Base-by-base conservation (phyloP, 2,888 invertebrate species). In the Folsomia candida region DNA sequence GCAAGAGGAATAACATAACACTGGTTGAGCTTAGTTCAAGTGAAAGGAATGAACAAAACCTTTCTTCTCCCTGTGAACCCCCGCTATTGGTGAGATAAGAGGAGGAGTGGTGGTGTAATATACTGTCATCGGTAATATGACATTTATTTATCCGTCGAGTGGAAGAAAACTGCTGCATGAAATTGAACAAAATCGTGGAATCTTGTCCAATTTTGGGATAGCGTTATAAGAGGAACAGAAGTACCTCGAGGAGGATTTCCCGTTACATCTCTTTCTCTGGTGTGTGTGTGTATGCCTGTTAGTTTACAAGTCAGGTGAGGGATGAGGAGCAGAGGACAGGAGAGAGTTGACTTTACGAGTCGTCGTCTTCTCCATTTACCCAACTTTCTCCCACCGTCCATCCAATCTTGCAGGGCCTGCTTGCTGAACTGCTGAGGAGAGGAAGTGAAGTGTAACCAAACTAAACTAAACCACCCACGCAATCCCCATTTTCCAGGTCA, bases 101-200 rank as follows among this genome's bases (percentile, higher is more conserved):
- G n/a, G n/a, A n/a, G n/a, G n/a, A n/a, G n/a, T n/a, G n/a, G n/a
- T n/a, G 18, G 20, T 6, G 22, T 54, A 54, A 54, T 54, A 22
- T 20, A 54, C 18, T 54, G 54, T 54, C 54, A 54, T 54, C 54
- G 4, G 11, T 54, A 54, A 54, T n/a, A 22, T 54, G 54, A 54
- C 54, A 54, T 54, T 54, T n/a, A 54, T 54, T 54, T 54, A 54
- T 54, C 54, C 54, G 22, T 20, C 11, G 54, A 54, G 22, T n/a
- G n/a, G 14, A 37, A 37, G 37, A 9, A 37, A 9, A 9, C 37
- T 4, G 37, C 14, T 37, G 54, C n/a, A 14, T 18, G 11, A 54
- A 54, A 54, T 54, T 54, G 54, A n/a, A 54, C 54, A 54, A 54
- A 54, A 54, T 54, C 54, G 54, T 54, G 6, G 22, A 54, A 54